Evolutionary conservation across 2,797 vertebrate species (phyloP).

Genomic region (Pseudocheirus occidentalis): DNA sequence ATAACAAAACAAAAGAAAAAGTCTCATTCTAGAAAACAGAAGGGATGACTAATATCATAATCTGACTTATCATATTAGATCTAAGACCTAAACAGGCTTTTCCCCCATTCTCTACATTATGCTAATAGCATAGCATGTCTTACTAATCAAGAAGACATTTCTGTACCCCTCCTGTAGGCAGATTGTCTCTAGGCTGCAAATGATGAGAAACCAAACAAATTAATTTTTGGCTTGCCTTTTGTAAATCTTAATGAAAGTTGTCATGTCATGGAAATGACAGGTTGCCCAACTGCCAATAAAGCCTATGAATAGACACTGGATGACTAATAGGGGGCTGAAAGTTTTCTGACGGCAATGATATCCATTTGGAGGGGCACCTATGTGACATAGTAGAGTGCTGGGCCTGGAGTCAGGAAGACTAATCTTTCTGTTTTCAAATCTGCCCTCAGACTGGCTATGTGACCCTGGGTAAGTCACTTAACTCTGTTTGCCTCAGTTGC

Average conservation of each 20-base stretch:
- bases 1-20: not conserved
- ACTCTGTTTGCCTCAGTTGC: not conserved
- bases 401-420: not conserved
- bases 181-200: not conserved
- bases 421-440: not conserved
- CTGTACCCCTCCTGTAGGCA: not conserved
- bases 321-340: not conserved
- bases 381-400: not conserved
- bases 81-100: not conserved
- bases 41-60: not conserved
- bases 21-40: not conserved
- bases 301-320: not conserved
- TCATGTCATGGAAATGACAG: not conserved
- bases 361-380: not conserved
- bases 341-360: not conserved
- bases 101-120: not conserved
- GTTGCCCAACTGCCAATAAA: not conserved
- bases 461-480: not conserved
- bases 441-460: not conserved
- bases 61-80: not conserved
- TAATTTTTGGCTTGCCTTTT: not conserved
- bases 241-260: slow-evolving; percentile 15
- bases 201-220: not conserved
- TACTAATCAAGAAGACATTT: not conserved
- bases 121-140: not conserved